Evolutionary conservation across 2,888 invertebrate genomes (phyloP).

Genomic region (Octodonta nipae): DNA sequence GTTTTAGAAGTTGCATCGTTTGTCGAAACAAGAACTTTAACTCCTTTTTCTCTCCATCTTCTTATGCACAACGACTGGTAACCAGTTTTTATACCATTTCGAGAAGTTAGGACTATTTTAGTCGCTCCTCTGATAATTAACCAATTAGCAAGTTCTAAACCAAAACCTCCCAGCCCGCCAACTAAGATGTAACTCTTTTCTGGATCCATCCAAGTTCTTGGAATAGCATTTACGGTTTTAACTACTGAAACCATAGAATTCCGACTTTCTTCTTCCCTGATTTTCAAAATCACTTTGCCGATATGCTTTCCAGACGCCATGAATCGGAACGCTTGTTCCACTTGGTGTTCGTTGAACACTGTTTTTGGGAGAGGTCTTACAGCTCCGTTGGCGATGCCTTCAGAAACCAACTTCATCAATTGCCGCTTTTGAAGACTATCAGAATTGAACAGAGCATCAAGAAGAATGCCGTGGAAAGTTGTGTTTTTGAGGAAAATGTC

Average conservation of each 20-base stretch:
- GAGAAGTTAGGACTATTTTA: slow-evolving; percentile 72
- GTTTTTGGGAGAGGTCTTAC: slow-evolving; percentile 79
- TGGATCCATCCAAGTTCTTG: slow-evolving; percentile 73
- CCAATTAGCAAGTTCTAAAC: slow-evolving; percentile 86
- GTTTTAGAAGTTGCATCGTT: slow-evolving; percentile 46
- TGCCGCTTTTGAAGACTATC: slow-evolving; percentile 55
- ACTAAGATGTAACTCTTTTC: slow-evolving; percentile 63
- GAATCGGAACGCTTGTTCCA: slow-evolving; percentile 84
- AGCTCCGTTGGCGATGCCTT: slow-evolving; percentile 78
- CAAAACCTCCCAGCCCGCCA: slow-evolving; percentile 92
- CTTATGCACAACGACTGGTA: slow-evolving; percentile 80
- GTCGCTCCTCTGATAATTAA: slow-evolving; percentile 75
- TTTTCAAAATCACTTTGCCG: slow-evolving; percentile 87
- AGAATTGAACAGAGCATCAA: slow-evolving; percentile 82
- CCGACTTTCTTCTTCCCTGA: slow-evolving; percentile 64
- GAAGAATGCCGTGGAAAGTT: slow-evolving; percentile 90
- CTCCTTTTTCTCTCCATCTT: slow-evolving; percentile 50
- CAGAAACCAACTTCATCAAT: slow-evolving; percentile 63
- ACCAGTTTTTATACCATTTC: slow-evolving; percentile 80
- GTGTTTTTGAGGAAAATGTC: slow-evolving; percentile 88
- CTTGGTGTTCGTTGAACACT: slow-evolving; percentile 71
- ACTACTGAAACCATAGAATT: slow-evolving; percentile 36
- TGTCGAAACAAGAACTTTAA: slow-evolving; percentile 49
- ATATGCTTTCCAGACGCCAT: slow-evolving; percentile 97
- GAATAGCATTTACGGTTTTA: slow-evolving; percentile 63